Base-by-base conservation (phyloP, 2,113 vertebrate genomes). In the Malurus elegans region DNA sequence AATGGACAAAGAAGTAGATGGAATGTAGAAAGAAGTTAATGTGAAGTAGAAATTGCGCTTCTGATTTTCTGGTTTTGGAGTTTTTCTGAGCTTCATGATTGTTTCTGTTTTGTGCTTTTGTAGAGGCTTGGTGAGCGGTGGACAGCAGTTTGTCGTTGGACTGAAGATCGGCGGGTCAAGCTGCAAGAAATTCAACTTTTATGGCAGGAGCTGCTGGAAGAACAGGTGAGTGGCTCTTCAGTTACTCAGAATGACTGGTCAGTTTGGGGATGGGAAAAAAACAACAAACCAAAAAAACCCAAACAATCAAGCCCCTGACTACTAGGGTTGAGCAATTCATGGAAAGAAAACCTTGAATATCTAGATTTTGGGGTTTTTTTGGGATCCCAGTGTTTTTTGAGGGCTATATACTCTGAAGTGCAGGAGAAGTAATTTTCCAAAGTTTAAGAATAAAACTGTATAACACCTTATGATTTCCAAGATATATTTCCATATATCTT, bases 81-180 rank as follows among this genome's bases (percentile, higher is more conserved):
- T 36, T 92, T 67, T 67, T 81, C 23, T 80, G 62, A 47, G 20
- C 26, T 36, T 50, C 0, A 0, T 47, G 53, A 50, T 44, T 0
- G 2, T 47, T 93, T 24, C 42, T 24, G 2, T 71, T 80, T 81
- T 31, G 65, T 86, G 26, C 47, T 90, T 65, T 81, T 60, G 57
- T 88, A 99, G 99, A 98, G 98, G 73, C 97, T 99, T n/a, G 99
- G 99, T 3, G 99, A 99, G 78, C 98, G 99, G 29, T 99, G 99
- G 99, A 99, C 99, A 11, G 99, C 99, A 1, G 99, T 99, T 92
- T 99, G 99, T 92, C 99, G 98, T 28, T 99, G 99, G 99, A 99
- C 99, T 6, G 99, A 99, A 84, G 99, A 99, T 69, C 97, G 98
- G 29, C 98, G 99, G 97, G 97, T 97, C 45, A 98, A 98, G 91